Conservation (phyloP, 2,888 invertebrate species). For the Eurois occulta region DNA sequence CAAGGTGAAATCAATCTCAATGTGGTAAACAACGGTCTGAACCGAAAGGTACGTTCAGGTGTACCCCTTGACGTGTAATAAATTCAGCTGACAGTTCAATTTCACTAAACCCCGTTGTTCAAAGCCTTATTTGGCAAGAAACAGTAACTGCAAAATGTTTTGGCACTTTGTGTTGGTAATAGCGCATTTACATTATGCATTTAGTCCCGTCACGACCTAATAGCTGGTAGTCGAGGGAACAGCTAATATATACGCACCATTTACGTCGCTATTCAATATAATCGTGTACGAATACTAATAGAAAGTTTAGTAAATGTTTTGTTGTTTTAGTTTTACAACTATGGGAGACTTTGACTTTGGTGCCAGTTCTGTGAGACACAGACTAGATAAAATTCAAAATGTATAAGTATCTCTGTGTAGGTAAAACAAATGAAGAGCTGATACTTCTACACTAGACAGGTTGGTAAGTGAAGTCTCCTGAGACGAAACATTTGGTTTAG, state of each 20-base stretch:
- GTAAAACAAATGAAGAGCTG: not conserved
- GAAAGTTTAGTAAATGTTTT: slow-evolving; percentile 28
- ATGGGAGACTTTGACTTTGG: not conserved
- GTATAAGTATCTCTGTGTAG: not conserved
- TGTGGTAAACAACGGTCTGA: slow-evolving; percentile 36
- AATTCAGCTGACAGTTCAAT: slow-evolving; percentile 64
- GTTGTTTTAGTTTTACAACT: slow-evolving; percentile 11
- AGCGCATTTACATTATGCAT: slow-evolving; percentile 60
- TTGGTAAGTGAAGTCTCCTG: too few relatives aligned
- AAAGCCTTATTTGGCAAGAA: slow-evolving; percentile 41
- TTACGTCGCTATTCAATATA: slow-evolving; percentile 36
- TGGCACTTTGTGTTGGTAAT: slow-evolving; percentile 47
- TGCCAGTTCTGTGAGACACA: not conserved
- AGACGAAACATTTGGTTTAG: too few relatives aligned
- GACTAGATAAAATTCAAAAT: slow-evolving; percentile 19
- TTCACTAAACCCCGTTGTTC: slow-evolving; percentile 49
- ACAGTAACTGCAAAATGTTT: slow-evolving; percentile 49
- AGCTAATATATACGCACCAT: slow-evolving; percentile 57
- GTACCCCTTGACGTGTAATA: slow-evolving; percentile 57
- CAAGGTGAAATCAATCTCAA: slow-evolving; percentile 55
- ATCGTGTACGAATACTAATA: slow-evolving; percentile 48
- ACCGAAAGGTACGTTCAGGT: slow-evolving; percentile 50
- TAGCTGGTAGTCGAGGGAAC: slow-evolving; percentile 28
- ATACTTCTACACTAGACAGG: not conserved
- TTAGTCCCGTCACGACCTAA: slow-evolving; percentile 39